These are phyloP conservation scores for Meteorus cinctellus DNA, from an alignment of 2,888 invertebrate genomes.

Conservation along the genomic window DNA sequence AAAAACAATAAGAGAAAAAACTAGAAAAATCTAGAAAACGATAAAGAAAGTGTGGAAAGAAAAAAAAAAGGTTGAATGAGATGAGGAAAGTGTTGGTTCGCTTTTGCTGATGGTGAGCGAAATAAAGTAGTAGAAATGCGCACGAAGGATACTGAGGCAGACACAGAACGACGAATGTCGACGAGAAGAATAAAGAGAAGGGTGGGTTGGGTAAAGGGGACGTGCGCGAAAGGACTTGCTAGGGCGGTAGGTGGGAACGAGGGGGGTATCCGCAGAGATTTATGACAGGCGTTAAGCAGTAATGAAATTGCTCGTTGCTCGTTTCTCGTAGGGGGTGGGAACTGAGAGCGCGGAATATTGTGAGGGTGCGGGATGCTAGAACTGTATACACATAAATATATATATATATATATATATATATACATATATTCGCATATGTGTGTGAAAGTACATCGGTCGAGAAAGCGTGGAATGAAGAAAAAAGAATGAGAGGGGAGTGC, in stretches of 20 bases:
- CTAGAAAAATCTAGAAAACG: background rate
- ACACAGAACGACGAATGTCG: constrained; percentile 37
- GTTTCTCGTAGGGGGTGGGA: constrained; percentile 64
- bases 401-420: constrained; percentile 27
- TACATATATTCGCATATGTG: constrained; percentile 16
- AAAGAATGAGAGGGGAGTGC: constrained; percentile 49
- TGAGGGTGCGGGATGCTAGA: constrained; percentile 44
- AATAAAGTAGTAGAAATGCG: constrained; percentile 13
- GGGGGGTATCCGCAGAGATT: constrained; percentile 70
- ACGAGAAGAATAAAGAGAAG: constrained; percentile 41
- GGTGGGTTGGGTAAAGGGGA: constrained; percentile 44
- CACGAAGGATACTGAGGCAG: constrained; percentile 36
- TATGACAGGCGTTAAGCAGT: constrained; percentile 75
- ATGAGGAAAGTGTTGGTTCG: constrained; percentile 42
- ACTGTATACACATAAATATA: background rate
- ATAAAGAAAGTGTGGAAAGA: constrained; percentile 29
- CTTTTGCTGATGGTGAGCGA: constrained; percentile 1
- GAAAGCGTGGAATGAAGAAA: constrained; percentile 44
- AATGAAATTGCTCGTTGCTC: constrained; percentile 75
- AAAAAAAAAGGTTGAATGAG: constrained; percentile 46
- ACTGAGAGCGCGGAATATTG: constrained; percentile 47
- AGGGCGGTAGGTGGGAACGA: constrained; percentile 51
- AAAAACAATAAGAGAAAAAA: background rate
- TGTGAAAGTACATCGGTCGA: constrained; percentile 33
- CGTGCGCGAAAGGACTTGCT: constrained; percentile 44